phyloP scores from a whole-genome alignment of 2,113 vertebrate species.

The Pelusios castaneus region DNA sequence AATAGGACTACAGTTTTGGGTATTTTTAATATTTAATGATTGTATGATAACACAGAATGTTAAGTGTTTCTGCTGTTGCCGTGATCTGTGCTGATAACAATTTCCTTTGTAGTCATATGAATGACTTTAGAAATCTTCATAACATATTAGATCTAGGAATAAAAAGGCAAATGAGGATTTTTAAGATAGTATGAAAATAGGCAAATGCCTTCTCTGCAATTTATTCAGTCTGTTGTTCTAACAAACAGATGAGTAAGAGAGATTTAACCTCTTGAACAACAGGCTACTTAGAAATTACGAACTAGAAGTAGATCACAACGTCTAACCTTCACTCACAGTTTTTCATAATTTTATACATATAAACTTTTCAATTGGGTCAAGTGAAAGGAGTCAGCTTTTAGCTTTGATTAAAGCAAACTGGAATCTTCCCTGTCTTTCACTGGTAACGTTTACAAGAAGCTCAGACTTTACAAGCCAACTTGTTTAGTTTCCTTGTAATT shows the following conservation, averaged over 20 bases:
- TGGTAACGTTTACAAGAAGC: not conserved
- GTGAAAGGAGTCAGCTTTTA: not conserved
- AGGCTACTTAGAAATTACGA: not conserved
- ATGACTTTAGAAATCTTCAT: not conserved
- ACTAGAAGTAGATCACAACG: not conserved
- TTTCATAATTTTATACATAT: not conserved
- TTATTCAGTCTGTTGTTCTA: not conserved
- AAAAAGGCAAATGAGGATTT: not conserved
- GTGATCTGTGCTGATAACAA: slow-evolving; percentile 6
- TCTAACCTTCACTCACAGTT: not conserved
- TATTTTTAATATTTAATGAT: slow-evolving; percentile 55
- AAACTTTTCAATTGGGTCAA: not conserved
- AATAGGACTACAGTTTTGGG: not conserved
- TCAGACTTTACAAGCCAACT: not conserved
- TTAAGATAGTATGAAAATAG: not conserved
- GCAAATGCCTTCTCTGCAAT: not conserved
- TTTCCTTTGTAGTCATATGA: not conserved
- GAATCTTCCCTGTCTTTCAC: not conserved
- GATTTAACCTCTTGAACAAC: not conserved
- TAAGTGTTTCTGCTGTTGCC: not conserved
- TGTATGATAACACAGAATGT: slow-evolving; percentile 6
- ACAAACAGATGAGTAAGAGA: not conserved
- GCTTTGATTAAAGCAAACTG: not conserved
- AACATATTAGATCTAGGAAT: not conserved
- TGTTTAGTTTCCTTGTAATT: not conserved